Evolutionary conservation across 2,113 vertebrate species (phyloP).

Genomic region (Channa maculata): DNA sequence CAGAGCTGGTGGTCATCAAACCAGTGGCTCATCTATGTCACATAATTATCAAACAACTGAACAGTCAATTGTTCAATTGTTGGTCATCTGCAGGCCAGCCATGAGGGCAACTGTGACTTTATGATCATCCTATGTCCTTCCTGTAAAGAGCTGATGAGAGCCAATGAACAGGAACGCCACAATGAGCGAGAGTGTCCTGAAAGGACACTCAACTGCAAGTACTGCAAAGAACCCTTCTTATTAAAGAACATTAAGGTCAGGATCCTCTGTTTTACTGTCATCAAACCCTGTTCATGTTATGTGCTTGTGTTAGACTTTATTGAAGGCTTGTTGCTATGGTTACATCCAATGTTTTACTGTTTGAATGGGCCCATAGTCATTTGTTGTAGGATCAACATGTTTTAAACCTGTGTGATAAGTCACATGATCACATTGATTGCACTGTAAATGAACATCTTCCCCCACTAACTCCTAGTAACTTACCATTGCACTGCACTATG

Average conservation of each 20-base stretch:
- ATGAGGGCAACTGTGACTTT: slow-evolving; percentile 86
- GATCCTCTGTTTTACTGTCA: not conserved
- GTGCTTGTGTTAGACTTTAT: too few relatives aligned
- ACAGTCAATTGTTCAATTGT: not conserved
- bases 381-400: too few relatives aligned
- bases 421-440: too few relatives aligned
- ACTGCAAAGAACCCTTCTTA: slow-evolving; percentile 85
- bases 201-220: slow-evolving; percentile 87
- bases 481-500: too few relatives aligned
- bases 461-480: too few relatives aligned
- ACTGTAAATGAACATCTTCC: too few relatives aligned
- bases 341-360: too few relatives aligned
- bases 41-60: too few relatives aligned
- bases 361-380: too few relatives aligned
- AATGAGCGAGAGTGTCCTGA: slow-evolving; percentile 86
- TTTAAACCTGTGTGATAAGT: too few relatives aligned
- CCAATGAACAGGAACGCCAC: slow-evolving; percentile 87
- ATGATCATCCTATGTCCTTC: slow-evolving; percentile 85
- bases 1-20: not conserved
- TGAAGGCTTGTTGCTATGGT: too few relatives aligned
- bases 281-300: not conserved
- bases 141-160: slow-evolving; percentile 85
- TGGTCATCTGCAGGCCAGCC: slow-evolving; percentile 70
- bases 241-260: slow-evolving; percentile 83
- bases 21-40: not conserved